phyloP scores from a whole-genome alignment of 2,888 invertebrate genomes.

The Argyresthia albistria region DNA sequence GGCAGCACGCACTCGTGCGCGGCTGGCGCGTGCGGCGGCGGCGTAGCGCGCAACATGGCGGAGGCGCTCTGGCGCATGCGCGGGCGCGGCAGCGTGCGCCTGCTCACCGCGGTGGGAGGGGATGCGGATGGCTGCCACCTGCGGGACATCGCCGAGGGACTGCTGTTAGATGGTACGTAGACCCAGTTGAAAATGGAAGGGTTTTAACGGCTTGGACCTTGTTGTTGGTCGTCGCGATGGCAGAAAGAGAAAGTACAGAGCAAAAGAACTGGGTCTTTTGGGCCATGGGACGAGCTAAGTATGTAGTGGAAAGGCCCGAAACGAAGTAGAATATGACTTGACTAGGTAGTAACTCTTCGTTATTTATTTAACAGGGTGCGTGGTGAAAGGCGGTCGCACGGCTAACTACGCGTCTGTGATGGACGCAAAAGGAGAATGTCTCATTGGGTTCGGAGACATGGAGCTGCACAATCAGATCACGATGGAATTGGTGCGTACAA shows the following conservation, averaged over 20 bases:
- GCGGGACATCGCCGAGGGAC: conserved; percentile 36
- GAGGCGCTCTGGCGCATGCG: conserved; percentile 86
- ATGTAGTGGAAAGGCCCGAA: too few species aligned
- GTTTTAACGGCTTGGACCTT: too few species aligned
- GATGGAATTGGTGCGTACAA: conserved; percentile 71
- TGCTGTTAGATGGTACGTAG: conserved; percentile 41
- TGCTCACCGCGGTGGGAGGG: conserved; percentile 84
- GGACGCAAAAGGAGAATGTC: conserved; percentile 82
- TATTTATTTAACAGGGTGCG: conserved; percentile 41
- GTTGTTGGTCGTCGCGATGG: too few species aligned
- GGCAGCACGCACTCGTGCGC: conserved; percentile 83
- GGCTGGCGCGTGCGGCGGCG: conserved; percentile 81
- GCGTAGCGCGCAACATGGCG: conserved; percentile 94
- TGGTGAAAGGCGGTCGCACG: conserved; percentile 58
- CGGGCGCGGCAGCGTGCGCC: conserved; percentile 72
- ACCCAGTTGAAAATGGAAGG: too few species aligned
- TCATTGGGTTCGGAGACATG: conserved; percentile 89
- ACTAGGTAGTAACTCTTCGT: too few species aligned
- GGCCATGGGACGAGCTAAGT: too few species aligned
- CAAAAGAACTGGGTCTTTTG: too few species aligned
- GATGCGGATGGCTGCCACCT: conserved; percentile 69
- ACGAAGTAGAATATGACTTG: too few species aligned
- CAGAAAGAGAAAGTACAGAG: too few species aligned
- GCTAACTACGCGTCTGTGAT: conserved; percentile 85
- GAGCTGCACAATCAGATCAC: conserved; percentile 80